Evolutionary conservation across 1,140 invertebrate genomes (phyloP), one percentile per base, ranked within the genome.

Genomic region (Lordiphosa mommai): DNA sequence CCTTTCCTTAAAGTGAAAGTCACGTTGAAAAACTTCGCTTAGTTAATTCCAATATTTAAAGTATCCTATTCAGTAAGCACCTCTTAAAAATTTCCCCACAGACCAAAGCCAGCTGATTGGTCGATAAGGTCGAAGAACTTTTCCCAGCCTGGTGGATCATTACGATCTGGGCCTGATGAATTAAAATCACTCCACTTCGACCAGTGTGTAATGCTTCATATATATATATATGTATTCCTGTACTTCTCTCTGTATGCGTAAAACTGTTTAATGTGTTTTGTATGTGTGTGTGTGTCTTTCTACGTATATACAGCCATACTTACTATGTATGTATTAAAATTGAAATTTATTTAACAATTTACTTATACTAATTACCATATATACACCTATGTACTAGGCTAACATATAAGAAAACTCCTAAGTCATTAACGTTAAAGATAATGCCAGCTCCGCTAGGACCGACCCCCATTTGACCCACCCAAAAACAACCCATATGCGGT

Each of bases 241-340:
- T 37, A 43, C n/a, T 17, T 49, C 46, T 65, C 32, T 56, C 50
- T 61, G 64, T 65, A 65, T 66, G 61, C 65, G 50, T 65, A 65
- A 43, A 65, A 29, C 29, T 49, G 50, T 66, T 66, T 65, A 65
- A 41, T 66, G 61, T 63, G 43, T 67, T 67, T 43, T 68, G 65
- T 60, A 40, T 67, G 16, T 61, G 51, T 55, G 53, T 59, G 48
- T 69, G 46, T 60, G 48, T 52, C 40, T 60, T 43, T 52, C 40
- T 68, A 48, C 51, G 32, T 14, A 33, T 33, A 13, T 34, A 14
- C 14, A 13, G 14, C 36, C 13, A 16, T 9, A 16, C 13, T 9
- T 38, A 4, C 3, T 37, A 37, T 14, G 34, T 36, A 36, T 36
- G 34, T 37, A 37, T 37, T 27, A 5, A 23, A 23, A 23, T 23